A percentile compares a stretch with the other conserved stretches of the same genome.
These are phyloP conservation scores for Mesoligia furuncula DNA, from an alignment of 2,888 invertebrate species.

Conservation along the genomic window DNA sequence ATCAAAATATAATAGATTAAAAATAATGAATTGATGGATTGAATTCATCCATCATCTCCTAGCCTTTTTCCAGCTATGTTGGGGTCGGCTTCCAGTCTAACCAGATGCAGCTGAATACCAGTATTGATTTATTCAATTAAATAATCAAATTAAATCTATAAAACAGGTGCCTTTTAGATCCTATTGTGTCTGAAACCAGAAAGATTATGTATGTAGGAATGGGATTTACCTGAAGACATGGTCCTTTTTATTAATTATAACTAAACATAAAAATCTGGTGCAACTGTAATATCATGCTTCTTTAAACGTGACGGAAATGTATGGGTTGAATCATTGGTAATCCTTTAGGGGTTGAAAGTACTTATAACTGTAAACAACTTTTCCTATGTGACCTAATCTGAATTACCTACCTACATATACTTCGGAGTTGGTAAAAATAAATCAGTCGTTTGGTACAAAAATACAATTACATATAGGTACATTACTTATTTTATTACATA, in stretches of 20 bases:
- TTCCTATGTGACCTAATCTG: neutral
- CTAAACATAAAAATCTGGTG: neutral
- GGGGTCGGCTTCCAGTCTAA: too few species aligned
- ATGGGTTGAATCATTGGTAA: neutral
- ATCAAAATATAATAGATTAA: neutral
- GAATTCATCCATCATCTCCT: too few species aligned
- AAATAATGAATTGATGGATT: neutral
- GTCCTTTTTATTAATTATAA: too few species aligned
- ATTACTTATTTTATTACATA: neutral
- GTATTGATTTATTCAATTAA: neutral
- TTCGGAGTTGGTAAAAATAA: neutral
- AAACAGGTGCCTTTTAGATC: constrained; percentile 28
- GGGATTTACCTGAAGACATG: too few species aligned
- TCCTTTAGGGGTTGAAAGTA: neutral
- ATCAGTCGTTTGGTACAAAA: neutral
- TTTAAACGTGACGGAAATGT: neutral
- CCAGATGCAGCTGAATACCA: too few species aligned
- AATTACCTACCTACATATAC: too few species aligned
- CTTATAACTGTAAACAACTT: neutral
- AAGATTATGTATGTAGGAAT: neutral
- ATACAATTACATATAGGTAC: neutral
- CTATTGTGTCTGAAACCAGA: neutral
- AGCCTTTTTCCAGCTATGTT: too few species aligned
- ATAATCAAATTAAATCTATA: neutral
- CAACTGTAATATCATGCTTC: neutral